phyloP scores from a whole-genome alignment of 2,797 vertebrate genomes.

The Acipenser ruthenus region DNA sequence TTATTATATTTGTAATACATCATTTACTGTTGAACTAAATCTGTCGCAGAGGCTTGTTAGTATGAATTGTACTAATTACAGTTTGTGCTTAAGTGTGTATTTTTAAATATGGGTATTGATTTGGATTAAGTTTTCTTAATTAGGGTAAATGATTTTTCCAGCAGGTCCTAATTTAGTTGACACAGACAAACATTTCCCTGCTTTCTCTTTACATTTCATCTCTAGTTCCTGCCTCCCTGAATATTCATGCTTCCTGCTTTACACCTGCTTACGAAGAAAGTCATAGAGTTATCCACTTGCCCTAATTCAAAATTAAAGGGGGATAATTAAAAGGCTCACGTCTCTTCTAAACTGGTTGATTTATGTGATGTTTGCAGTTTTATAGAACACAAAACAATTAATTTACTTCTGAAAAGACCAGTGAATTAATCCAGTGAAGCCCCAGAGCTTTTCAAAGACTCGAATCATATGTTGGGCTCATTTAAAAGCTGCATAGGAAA shows the following conservation, averaged over 20 bases:
- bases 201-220: background rate
- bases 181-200: background rate
- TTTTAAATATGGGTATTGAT: background rate
- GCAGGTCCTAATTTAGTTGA: background rate
- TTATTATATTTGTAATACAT: too few species aligned
- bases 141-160: background rate
- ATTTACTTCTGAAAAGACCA: slow-evolving; percentile 81
- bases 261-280: slow-evolving; percentile 61
- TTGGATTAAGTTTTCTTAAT: background rate
- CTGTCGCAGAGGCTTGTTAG: too few species aligned
- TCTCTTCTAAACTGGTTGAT: slow-evolving; percentile 73
- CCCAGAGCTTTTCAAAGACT: slow-evolving; percentile 78
- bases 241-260: slow-evolving; percentile 27
- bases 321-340: slow-evolving; percentile 57
- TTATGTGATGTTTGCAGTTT: slow-evolving; percentile 82
- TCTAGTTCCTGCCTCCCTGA: background rate
- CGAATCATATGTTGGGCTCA: slow-evolving; percentile 77
- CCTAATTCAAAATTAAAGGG: slow-evolving; percentile 64
- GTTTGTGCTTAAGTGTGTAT: background rate
- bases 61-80: background rate
- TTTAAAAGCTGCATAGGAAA: slow-evolving; percentile 86
- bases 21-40: too few species aligned
- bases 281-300: slow-evolving; percentile 56
- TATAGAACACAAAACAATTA: slow-evolving; percentile 77
- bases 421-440: slow-evolving; percentile 85